A percentile compares a stretch with the other conserved stretches of the same genome.
phyloP scores from a whole-genome alignment of 2,113 vertebrate species.

The Boulengeromyrus knoepffleri region DNA sequence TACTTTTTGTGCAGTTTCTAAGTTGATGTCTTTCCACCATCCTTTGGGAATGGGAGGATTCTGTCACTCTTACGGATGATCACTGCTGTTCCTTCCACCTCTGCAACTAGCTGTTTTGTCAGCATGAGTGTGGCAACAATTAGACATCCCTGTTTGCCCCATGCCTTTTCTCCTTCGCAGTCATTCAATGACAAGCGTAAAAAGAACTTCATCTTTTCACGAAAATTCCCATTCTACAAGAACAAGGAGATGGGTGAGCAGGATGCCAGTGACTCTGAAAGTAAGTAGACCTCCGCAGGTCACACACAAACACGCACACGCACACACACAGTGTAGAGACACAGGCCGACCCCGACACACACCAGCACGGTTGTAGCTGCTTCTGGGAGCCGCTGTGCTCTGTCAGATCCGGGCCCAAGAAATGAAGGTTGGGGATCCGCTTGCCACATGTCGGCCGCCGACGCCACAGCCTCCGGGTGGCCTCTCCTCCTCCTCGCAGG shows the following conservation, averaged over 20 bases:
- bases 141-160: conserved; percentile 88
- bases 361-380: conserved; percentile 51
- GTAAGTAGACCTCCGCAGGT: conserved; percentile 81
- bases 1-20: not conserved
- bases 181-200: conserved; percentile 99
- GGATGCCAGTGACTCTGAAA: conserved; percentile 92
- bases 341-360: conserved; percentile 48
- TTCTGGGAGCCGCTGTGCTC: not conserved
- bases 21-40: not conserved
- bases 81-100: conserved; percentile 72
- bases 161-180: conserved; percentile 97
- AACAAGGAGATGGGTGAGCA: conserved; percentile 96
- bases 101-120: conserved; percentile 78
- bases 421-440: not conserved
- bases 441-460: not conserved
- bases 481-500: not conserved
- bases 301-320: conserved; percentile 43
- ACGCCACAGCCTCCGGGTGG: not conserved
- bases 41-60: not conserved
- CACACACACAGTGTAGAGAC: conserved; percentile 53
- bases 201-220: conserved; percentile 99
- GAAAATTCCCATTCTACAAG: conserved; percentile 99
- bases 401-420: not conserved
- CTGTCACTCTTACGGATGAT: conserved; percentile 36
- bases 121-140: conserved; percentile 93